Evolutionary conservation across 2,113 vertebrate genomes (phyloP).

Genomic region (Cynoglossus semilaevis): DNA sequence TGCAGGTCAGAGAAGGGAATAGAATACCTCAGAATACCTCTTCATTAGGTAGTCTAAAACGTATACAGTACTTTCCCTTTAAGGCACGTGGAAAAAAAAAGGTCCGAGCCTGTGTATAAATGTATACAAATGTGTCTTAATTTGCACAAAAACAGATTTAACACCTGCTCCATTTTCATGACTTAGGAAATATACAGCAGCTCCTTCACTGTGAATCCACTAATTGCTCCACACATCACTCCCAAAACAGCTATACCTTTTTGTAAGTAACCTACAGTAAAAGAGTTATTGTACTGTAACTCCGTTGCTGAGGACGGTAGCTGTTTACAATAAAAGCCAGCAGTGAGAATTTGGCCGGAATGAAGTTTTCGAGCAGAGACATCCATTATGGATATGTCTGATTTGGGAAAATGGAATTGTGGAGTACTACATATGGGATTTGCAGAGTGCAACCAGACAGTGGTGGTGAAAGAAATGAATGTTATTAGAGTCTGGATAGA

Average conservation of each 20-base stretch:
- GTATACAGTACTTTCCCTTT: too few relatives aligned
- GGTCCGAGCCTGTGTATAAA: too few relatives aligned
- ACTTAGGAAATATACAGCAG: slow-evolving; percentile 15
- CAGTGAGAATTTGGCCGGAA: slow-evolving; percentile 19
- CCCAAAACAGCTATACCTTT: slow-evolving; percentile 20
- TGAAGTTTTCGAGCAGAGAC: slow-evolving; percentile 25
- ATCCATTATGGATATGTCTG: slow-evolving; percentile 35
- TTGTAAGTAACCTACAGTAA: slow-evolving; percentile 29
- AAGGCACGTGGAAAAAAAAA: too few relatives aligned
- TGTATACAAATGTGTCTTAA: slow-evolving; percentile 1
- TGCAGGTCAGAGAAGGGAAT: too few relatives aligned
- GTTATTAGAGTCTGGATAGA: background rate
- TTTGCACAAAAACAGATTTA: slow-evolving; percentile 26
- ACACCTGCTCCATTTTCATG: slow-evolving; percentile 16
- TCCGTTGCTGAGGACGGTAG: too few relatives aligned
- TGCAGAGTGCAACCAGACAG: slow-evolving; percentile 8
- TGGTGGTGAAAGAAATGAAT: background rate
- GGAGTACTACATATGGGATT: slow-evolving; percentile 8
- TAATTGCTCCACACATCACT: slow-evolving; percentile 30
- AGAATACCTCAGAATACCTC: too few relatives aligned
- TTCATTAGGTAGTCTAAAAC: too few relatives aligned
- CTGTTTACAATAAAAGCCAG: slow-evolving; percentile 32
- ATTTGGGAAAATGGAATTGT: background rate
- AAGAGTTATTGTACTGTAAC: slow-evolving; percentile 39
- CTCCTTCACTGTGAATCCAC: slow-evolving; percentile 19